Base-by-base conservation (phyloP, 2,888 invertebrate genomes). In the Lithophane semibrunnea region DNA sequence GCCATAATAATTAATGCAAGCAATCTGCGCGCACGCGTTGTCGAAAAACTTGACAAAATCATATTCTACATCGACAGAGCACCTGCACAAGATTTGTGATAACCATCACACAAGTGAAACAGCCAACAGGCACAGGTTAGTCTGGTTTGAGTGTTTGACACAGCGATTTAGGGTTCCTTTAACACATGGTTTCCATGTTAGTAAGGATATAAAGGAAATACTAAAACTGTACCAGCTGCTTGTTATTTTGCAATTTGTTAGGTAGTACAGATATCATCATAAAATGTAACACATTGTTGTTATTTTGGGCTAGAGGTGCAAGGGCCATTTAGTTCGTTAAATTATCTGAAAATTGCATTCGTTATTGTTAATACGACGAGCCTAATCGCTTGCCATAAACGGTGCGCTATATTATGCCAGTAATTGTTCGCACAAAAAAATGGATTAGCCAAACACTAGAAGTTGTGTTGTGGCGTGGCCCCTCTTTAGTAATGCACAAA, bases 11-110 rank as follows among this genome's bases (percentile, higher is more conserved):
- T 84, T 84, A 84, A 87, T 87, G 81, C 63, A 86, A 83, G 88
- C 88, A 92, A 91, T 92, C 89, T 88, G 88, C 84, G 69, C 76
- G 72, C 68, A 81, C 87, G 84, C 77, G 86, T 86, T 89, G 88
- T 89, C 90, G 84, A 92, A 92, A 90, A 89, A 88, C 89, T 88
- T 88, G 87, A 89, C 88, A 86, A 89, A 90, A 90, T 90, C 88
- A 89, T 88, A 90, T 86, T 86, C 84, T 86, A 88, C 80, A 87
- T 83, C 79, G 78, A 79, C 82, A 78, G 68, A 75, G 77, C 94
- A 94, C 92, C 93, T 94, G 93, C 91, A 64, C 37, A 66, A 71
- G 81, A 80, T 85, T 76, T 77, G 63, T 77, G 78, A 88, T 83
- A 82, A 72, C 69, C 73, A 81, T 78, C 77, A 70, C n/a, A 63